A percentile compares a stretch with the other conserved stretches of the same genome.
These are phyloP conservation scores for Volucella bombylans DNA, from an alignment of 2,888 invertebrate species.

Conservation along the genomic window DNA sequence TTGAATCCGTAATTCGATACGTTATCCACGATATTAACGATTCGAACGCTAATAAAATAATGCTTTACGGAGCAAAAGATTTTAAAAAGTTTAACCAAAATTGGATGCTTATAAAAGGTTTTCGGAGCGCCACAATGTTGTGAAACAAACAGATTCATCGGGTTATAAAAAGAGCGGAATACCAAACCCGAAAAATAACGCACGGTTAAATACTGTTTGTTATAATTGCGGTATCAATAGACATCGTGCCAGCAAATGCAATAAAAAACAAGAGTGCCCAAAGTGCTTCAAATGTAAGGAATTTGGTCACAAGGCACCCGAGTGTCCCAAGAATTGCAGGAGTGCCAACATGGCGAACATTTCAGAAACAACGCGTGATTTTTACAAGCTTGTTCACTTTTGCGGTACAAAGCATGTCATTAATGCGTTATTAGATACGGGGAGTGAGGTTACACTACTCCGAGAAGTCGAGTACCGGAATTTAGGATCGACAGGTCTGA, in stretches of 20 bases:
- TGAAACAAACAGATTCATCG: no score
- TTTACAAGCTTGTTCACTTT: slow-evolving; percentile 16
- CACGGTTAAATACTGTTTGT: no score
- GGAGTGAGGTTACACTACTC: no score
- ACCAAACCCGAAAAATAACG: no score
- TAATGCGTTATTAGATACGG: slow-evolving; percentile 2
- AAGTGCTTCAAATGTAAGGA: not conserved
- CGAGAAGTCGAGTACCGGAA: not conserved
- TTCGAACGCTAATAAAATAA: no score
- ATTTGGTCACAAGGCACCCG: not conserved
- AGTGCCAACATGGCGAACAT: not conserved
- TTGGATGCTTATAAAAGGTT: no score
- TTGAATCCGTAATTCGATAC: no score
- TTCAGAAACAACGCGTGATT: slow-evolving; percentile 1
- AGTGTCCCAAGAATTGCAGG: not conserved
- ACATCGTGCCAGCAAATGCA: slow-evolving; percentile 1
- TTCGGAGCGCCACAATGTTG: no score
- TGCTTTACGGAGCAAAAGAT: no score
- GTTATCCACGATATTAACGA: no score
- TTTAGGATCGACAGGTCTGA: not conserved
- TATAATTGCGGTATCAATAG: not conserved
- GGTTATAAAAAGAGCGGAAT: no score
- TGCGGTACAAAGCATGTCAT: not conserved
- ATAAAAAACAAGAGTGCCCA: not conserved
- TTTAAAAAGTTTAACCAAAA: no score